Percentiles rank a stretch among this genome's conserved stretches.
These are phyloP conservation scores for Neotoma lepida DNA, from an alignment of 2,113 vertebrate species.

Conservation along the genomic window DNA sequence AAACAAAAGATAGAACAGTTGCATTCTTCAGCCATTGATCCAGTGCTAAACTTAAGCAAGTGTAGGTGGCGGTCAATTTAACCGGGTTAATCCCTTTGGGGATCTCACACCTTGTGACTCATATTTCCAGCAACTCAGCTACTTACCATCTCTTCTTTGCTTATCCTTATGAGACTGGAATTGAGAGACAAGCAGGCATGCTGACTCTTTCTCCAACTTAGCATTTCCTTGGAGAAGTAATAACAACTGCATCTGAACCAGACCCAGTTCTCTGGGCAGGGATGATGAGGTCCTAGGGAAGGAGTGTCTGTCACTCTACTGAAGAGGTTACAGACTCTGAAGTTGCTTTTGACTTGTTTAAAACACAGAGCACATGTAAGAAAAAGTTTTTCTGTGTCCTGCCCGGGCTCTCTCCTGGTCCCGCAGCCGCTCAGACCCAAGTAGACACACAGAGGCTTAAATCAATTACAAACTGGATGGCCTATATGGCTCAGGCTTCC, in stretches of 20 bases:
- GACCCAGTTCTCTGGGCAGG: slow-evolving; percentile 50
- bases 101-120: not conserved
- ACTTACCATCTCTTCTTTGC: slow-evolving; percentile 50
- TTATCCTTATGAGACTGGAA: slow-evolving; percentile 52
- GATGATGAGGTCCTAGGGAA: not conserved
- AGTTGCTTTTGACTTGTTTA: not conserved
- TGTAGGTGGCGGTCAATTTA: not conserved
- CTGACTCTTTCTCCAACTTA: slow-evolving; percentile 47
- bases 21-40: not conserved
- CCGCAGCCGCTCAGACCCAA: too few relatives aligned
- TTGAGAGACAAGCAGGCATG: not conserved
- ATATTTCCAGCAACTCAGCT: not conserved
- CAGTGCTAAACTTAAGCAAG: not conserved
- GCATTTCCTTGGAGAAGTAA: not conserved
- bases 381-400: too few relatives aligned
- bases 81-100: too few relatives aligned
- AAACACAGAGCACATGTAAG: not conserved
- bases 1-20: not conserved
- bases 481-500: too few relatives aligned
- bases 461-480: too few relatives aligned
- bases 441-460: too few relatives aligned
- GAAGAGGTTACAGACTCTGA: not conserved
- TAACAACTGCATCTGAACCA: slow-evolving; percentile 54
- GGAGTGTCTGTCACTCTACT: not conserved
- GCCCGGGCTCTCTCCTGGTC: too few relatives aligned